These are phyloP conservation scores for Phyllotreta striolata DNA, from an alignment of 2,888 invertebrate genomes.

Conservation along the genomic window DNA sequence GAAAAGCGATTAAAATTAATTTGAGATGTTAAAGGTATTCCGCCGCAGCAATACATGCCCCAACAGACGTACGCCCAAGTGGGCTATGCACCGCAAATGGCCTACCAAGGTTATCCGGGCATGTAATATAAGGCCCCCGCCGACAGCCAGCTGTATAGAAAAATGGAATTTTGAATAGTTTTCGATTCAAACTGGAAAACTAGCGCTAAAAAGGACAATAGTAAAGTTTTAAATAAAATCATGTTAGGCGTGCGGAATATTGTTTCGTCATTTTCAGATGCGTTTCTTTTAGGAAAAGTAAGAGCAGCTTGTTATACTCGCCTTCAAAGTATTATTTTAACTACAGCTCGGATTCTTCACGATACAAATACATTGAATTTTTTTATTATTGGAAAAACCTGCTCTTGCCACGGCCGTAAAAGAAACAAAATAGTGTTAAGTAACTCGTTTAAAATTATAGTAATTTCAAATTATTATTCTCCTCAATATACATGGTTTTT, in stretches of 20 bases:
- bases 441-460: slow-evolving; percentile 7
- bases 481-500: not conserved
- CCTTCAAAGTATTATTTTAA: too few species aligned
- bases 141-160: slow-evolving; percentile 32
- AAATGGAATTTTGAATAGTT: slow-evolving; percentile 34
- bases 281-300: too few species aligned
- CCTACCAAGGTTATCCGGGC: slow-evolving; percentile 70
- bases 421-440: slow-evolving; percentile 5
- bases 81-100: slow-evolving; percentile 65
- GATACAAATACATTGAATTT: too few species aligned
- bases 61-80: slow-evolving; percentile 67
- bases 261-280: not conserved
- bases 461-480: slow-evolving; percentile 7
- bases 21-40: slow-evolving; percentile 55
- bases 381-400: not conserved
- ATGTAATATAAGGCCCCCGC: slow-evolving; percentile 62
- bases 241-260: slow-evolving; percentile 19
- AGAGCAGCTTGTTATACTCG: too few species aligned
- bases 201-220: slow-evolving; percentile 29
- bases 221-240: slow-evolving; percentile 25
- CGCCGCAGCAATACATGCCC: slow-evolving; percentile 58
- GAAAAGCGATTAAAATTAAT: slow-evolving; percentile 2
- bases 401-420: not conserved
- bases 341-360: too few species aligned
- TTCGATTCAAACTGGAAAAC: slow-evolving; percentile 23